Percentiles rank a stretch among this genome's conserved stretches.
Conservation (phyloP, 1,140 invertebrate species). For the Musca domestica region DNA sequence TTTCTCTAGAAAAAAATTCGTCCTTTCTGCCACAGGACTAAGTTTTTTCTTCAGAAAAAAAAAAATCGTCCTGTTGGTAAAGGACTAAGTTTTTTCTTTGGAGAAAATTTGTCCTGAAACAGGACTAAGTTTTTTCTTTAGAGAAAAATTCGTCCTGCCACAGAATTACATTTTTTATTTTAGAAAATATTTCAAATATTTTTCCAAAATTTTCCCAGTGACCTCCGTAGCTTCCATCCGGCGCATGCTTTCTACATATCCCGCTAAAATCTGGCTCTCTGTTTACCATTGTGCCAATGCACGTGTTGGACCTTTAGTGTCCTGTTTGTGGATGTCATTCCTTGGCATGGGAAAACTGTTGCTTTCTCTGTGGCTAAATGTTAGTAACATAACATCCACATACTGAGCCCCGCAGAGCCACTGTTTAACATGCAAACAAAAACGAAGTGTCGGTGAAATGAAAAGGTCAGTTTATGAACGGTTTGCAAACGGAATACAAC, state of each 20-base stretch:
- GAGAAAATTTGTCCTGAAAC: too few relatives aligned
- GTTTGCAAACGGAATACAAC: background rate
- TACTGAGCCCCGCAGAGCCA: background rate
- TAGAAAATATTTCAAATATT: too few relatives aligned
- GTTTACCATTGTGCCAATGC: background rate
- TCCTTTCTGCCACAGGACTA: too few relatives aligned
- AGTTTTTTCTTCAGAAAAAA: too few relatives aligned
- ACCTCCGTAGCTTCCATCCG: background rate
- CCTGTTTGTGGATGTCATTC: background rate
- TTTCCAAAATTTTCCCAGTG: too few relatives aligned
- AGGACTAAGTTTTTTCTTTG: too few relatives aligned
- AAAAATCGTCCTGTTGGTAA: too few relatives aligned
- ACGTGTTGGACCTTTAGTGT: background rate
- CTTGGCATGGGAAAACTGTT: background rate
- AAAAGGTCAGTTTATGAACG: slow-evolving; percentile 6
- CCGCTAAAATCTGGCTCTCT: background rate
- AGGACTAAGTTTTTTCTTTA: too few relatives aligned
- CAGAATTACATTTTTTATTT: too few relatives aligned
- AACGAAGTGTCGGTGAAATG: slow-evolving; percentile 4
- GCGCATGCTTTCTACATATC: background rate
- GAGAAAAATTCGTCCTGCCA: too few relatives aligned
- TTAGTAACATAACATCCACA: slow-evolving; percentile 2
- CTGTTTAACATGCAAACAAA: background rate
- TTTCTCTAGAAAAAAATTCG: too few relatives aligned
- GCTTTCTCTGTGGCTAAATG: background rate